These are phyloP conservation scores for Pseudomugil tenellus DNA, from an alignment of 2,797 vertebrate species.

Conservation along the genomic window DNA sequence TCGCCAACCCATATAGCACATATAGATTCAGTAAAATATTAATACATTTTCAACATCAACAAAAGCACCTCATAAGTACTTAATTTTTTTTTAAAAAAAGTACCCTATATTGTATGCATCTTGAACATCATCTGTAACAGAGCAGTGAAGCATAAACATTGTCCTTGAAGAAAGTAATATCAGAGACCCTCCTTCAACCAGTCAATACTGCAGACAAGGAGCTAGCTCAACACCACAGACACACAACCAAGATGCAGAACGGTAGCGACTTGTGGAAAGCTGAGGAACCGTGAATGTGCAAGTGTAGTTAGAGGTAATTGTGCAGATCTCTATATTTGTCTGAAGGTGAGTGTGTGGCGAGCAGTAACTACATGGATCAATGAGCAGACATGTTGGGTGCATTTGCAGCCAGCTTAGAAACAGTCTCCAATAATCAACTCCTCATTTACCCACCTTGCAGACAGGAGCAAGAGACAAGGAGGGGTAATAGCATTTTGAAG, in stretches of 20 bases:
- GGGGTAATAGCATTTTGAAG: constrained; percentile 15
- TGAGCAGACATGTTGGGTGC: constrained; percentile 64
- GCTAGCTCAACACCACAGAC: constrained; percentile 48
- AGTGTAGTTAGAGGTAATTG: constrained; percentile 7
- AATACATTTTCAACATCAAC: background rate
- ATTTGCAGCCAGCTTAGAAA: constrained; percentile 43
- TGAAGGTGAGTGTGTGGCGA: background rate
- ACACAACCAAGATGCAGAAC: constrained; percentile 28
- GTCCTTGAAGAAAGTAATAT: constrained; percentile 4
- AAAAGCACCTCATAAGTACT: background rate
- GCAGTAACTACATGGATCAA: constrained; percentile 70
- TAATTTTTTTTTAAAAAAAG: background rate
- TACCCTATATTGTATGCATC: background rate
- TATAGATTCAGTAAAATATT: too few species aligned
- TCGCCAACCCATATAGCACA: too few species aligned
- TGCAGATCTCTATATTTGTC: constrained; percentile 7
- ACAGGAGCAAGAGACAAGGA: constrained; percentile 27
- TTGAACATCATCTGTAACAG: background rate
- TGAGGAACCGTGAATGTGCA: background rate
- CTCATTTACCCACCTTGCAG: constrained; percentile 37
- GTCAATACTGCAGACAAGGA: constrained; percentile 43
- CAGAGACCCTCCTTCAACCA: background rate
- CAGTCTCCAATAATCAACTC: constrained; percentile 57
- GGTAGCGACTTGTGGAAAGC: constrained; percentile 7
- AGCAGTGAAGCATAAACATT: constrained; percentile 3